Conservation (phyloP, 1,140 invertebrate species). For the Panagrolaimus sp. region DNA sequence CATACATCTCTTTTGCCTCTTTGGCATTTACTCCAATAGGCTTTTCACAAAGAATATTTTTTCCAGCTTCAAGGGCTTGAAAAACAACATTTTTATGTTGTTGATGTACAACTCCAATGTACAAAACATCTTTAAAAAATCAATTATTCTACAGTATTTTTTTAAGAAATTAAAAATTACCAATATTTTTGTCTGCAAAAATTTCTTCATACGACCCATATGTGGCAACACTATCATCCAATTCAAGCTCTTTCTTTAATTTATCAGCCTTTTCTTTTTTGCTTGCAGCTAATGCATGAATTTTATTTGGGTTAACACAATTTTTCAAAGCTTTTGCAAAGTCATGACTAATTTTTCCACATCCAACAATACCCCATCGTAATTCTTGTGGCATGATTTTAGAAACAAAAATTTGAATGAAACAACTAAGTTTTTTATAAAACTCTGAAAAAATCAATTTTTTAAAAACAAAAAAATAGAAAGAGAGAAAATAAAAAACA, state of each 20-base stretch:
- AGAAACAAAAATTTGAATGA: too few relatives aligned
- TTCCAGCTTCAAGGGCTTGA: conserved; percentile 71
- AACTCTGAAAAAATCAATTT: too few relatives aligned
- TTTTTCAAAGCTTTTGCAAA: conserved; percentile 34
- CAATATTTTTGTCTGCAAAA: conserved; percentile 71
- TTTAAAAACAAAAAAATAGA: too few relatives aligned
- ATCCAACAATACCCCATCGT: conserved; percentile 32
- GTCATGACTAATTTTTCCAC: conserved; percentile 32
- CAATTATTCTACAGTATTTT: background rate
- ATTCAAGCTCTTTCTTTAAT: conserved; percentile 68
- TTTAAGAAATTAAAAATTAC: conserved; percentile 62
- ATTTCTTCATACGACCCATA: conserved; percentile 74
- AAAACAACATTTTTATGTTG: conserved; percentile 69
- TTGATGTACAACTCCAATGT: conserved; percentile 71
- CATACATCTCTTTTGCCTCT: conserved; percentile 61
- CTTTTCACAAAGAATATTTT: conserved; percentile 79
- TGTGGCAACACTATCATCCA: conserved; percentile 67
- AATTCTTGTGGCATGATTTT: conserved; percentile 8
- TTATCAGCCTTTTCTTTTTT: conserved; percentile 68
- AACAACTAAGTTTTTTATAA: too few relatives aligned
- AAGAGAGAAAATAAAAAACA: too few relatives aligned
- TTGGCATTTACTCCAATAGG: conserved; percentile 70
- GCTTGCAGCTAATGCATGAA: conserved; percentile 71
- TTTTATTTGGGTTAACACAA: conserved; percentile 27
- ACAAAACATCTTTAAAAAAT: conserved; percentile 70